Percentiles rank a stretch among this genome's conserved stretches.
Evolutionary conservation across 1,140 invertebrate genomes (phyloP).

Genomic region (Brachionus plicatilis): DNA sequence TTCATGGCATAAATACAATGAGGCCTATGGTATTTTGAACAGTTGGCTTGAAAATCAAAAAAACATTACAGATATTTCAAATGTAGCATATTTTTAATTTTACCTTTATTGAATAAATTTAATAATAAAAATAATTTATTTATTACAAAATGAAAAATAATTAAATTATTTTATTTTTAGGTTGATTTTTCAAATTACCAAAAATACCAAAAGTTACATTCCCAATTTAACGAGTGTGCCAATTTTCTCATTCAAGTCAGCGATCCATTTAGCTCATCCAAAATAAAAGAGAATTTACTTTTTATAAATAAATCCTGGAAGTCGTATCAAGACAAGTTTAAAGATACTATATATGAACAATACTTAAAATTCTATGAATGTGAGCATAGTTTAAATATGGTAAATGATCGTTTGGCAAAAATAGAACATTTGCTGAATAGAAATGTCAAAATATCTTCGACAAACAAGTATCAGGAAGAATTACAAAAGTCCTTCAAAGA

Average conservation of each 20-base stretch:
- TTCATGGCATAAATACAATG: constrained; percentile 10
- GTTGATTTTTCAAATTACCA: constrained; percentile 27
- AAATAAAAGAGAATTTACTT: background rate
- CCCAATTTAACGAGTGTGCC: constrained; percentile 35
- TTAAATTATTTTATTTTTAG: background rate
- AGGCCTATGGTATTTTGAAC: background rate
- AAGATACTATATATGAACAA: constrained; percentile 22
- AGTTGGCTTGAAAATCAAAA: constrained; percentile 26
- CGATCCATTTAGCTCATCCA: background rate
- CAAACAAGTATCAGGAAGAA: background rate
- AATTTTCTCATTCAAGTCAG: constrained; percentile 37
- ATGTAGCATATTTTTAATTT: background rate
- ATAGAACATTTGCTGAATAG: constrained; percentile 24
- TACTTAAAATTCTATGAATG: constrained; percentile 31
- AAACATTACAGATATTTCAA: background rate
- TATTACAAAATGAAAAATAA: background rate
- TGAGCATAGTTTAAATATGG: constrained; percentile 34
- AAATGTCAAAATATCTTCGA: background rate
- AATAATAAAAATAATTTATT: too few species aligned
- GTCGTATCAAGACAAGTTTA: constrained; percentile 38
- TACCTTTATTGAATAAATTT: too few species aligned
- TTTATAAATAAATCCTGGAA: constrained; percentile 25
- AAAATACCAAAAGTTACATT: constrained; percentile 38
- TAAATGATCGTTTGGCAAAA: background rate
- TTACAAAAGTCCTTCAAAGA: background rate